A percentile compares a stretch with the other conserved stretches of the same genome.
These are phyloP conservation scores for Pseudomugil gertrudae DNA, from an alignment of 2,797 vertebrate genomes.

Conservation along the genomic window DNA sequence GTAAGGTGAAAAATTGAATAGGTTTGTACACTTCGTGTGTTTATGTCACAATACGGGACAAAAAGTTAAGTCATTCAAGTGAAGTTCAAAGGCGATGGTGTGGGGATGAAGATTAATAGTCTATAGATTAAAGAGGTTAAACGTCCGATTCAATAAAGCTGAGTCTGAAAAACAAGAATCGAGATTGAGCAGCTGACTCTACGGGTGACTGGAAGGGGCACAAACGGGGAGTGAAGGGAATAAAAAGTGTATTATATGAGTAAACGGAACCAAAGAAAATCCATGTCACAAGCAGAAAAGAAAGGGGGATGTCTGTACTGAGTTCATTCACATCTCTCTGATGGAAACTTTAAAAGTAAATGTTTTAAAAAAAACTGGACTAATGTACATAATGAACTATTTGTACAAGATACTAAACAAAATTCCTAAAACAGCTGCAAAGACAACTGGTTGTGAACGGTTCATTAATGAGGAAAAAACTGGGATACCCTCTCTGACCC, in stretches of 20 bases:
- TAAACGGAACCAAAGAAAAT: background rate
- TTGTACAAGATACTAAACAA: background rate
- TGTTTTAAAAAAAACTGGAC: background rate
- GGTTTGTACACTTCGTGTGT: conserved; percentile 13
- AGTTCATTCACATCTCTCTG: background rate
- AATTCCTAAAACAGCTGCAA: background rate
- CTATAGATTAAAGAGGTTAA: conserved; percentile 41
- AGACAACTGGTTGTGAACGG: background rate
- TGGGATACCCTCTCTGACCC: background rate
- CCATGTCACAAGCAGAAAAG: background rate
- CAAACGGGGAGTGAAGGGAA: conserved; percentile 1
- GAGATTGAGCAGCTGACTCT: conserved; percentile 1
- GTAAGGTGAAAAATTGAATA: conserved; percentile 13
- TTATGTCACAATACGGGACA: conserved; percentile 30
- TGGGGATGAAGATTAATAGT: conserved; percentile 46
- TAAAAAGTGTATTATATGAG: background rate
- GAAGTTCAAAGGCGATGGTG: conserved; percentile 29
- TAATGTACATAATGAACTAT: background rate
- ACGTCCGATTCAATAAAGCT: conserved; percentile 16
- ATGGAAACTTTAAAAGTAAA: background rate
- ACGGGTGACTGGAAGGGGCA: background rate
- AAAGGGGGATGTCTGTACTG: background rate
- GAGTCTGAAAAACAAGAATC: conserved; percentile 35
- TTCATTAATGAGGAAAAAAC: background rate
- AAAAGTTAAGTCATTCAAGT: conserved; percentile 8